Evolutionary conservation across 2,113 vertebrate species (phyloP), one percentile per base, ranked within the genome.

Genomic region (Deroptyus accipitrinus): DNA sequence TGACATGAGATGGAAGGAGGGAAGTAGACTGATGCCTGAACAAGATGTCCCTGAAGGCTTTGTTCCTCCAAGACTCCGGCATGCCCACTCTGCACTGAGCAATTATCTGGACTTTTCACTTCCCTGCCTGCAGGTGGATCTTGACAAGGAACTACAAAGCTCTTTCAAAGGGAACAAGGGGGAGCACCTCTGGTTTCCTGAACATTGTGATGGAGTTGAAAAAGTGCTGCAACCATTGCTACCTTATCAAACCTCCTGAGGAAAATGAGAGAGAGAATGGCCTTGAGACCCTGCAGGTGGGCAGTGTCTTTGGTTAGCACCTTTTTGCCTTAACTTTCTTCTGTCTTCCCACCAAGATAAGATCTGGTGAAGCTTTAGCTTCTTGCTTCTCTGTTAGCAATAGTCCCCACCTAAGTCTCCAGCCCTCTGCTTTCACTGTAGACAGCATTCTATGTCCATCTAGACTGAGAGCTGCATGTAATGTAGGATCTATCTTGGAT

Each of bases 131-230:
- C 96, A 99, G 99, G 95, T 99, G 99, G 99, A 99, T 99, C 97
- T 98, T 99, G 94, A 99, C 99, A n/a, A 98, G 99, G 96, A 99
- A 99, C 97, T 99, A 98, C 97, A 99, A 98, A 98, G 99, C 99
- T 70, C 98, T 99, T 72, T 97, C 98, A 78, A 99, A 99, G 97
- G 99, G 99, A 90, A 98, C 98, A 1, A 97, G 99, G 41, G 99
- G 99, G 70, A 99, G 99, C 95, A 99, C 99, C 8, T 98, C 99
- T 5, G 99, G 99, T 77, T 99, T 99, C 96, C 98, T 99, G 42
- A 99, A 99, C 94, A 99, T 99, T 5, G 99, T 99, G 88, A 99
- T 99, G 99, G 99, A 99, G 92, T 97, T 99, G 76, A 99, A 99
- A 93, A 99, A 99, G 86, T 99, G 99, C 97, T 99, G 99, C 95